phyloP scores from a whole-genome alignment of 53 echinoderm and acorn worm species.

The Holothuria leucospilota region DNA sequence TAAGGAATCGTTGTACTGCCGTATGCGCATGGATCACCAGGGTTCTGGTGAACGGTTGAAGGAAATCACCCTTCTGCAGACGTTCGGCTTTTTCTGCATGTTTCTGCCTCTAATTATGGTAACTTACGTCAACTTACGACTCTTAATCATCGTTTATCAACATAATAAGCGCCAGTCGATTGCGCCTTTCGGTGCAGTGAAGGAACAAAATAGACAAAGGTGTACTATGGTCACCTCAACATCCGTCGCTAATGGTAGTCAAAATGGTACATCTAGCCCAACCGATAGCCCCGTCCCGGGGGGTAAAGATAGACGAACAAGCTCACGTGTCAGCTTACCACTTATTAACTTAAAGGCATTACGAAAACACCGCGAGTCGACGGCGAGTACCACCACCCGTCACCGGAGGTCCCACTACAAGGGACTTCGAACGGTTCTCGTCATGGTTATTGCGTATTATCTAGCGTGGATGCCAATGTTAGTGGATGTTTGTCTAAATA shows the following conservation, averaged over 20 bases:
- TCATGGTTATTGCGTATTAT: constrained; percentile 36
- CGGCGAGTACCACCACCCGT: constrained; percentile 1
- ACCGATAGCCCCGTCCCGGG: not conserved
- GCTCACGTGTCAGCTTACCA: constrained; percentile 21
- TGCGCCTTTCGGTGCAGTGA: not conserved
- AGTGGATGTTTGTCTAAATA: constrained; percentile 23
- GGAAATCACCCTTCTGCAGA: constrained; percentile 19
- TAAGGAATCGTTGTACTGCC: constrained; percentile 20
- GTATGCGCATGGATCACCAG: not conserved
- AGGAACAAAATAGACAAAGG: not conserved
- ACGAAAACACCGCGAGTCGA: constrained; percentile 36
- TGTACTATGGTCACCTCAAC: constrained; percentile 12
- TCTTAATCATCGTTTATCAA: constrained; percentile 34
- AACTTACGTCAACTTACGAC: constrained; percentile 31
- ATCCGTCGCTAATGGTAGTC: not conserved
- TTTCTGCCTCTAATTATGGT: constrained; percentile 44
- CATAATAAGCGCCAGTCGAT: constrained; percentile 39
- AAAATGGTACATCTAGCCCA: not conserved
- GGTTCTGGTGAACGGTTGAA: not conserved
- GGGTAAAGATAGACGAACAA: not conserved
- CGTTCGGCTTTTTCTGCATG: constrained; percentile 39
- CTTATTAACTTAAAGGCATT: constrained; percentile 1
- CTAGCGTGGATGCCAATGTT: constrained; percentile 48
- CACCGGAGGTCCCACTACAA: constrained; percentile 44
- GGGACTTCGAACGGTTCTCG: constrained; percentile 29